phyloP scores from a whole-genome alignment of 1,140 invertebrate genomes.

The Carposina sasakii region DNA sequence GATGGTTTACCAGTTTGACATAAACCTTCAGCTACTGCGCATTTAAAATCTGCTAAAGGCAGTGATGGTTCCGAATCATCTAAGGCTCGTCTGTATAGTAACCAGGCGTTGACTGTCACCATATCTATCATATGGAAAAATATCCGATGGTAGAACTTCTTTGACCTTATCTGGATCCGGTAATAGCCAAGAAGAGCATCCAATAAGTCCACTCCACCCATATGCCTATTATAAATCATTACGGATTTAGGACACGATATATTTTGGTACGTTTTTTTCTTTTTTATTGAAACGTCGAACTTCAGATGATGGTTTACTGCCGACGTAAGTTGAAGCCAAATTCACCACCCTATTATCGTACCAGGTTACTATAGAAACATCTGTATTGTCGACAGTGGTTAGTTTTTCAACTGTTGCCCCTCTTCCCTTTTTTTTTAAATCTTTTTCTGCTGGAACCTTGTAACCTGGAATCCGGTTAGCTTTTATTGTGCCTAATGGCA shows the following conservation, averaged over 20 bases:
- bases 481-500: constrained; percentile 6
- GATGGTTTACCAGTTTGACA: too few relatives aligned
- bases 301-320: constrained; percentile 13
- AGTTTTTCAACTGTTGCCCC: constrained; percentile 1
- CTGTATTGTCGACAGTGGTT: constrained; percentile 2
- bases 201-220: constrained; percentile 29
- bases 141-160: constrained; percentile 17
- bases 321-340: constrained; percentile 35
- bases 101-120: constrained; percentile 14
- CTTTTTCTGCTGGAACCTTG: not conserved
- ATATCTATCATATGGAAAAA: constrained; percentile 24
- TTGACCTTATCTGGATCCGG: constrained; percentile 18
- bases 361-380: constrained; percentile 12
- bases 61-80: too few relatives aligned
- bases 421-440: not conserved
- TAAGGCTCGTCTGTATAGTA: constrained; percentile 21
- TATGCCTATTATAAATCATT: constrained; percentile 22
- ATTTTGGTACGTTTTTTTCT: constrained; percentile 3
- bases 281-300: constrained; percentile 7
- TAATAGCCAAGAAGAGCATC: constrained; percentile 25
- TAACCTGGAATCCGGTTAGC: not conserved
- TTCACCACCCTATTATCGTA: constrained; percentile 37
- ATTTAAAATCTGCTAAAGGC: too few relatives aligned
- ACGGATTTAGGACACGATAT: constrained; percentile 19
- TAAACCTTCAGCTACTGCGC: too few relatives aligned